Evolutionary conservation across 2,113 vertebrate genomes (phyloP).

Genomic region (Suricata suricatta): DNA sequence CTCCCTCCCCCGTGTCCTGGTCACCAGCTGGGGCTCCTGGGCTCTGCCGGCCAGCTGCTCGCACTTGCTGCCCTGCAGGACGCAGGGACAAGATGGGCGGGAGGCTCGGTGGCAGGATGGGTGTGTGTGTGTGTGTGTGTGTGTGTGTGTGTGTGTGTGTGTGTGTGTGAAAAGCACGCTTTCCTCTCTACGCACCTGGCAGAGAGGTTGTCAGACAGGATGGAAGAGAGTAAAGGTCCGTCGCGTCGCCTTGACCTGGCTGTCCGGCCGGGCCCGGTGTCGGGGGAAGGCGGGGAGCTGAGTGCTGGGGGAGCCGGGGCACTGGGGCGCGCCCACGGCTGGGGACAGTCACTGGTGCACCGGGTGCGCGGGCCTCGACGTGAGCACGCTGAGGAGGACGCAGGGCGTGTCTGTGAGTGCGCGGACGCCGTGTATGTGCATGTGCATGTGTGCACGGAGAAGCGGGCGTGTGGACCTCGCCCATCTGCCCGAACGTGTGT

Average conservation of each 20-base stretch:
- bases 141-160: no score
- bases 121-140: no score
- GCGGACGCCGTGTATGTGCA: fast-evolving
- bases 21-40: constrained; percentile 6
- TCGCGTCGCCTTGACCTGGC: not conserved
- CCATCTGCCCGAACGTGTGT: not conserved
- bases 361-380: not conserved
- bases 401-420: no score
- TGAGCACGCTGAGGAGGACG: not conserved
- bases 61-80: not conserved
- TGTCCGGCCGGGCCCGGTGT: not conserved
- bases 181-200: not conserved
- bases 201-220: not conserved
- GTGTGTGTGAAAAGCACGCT: not conserved
- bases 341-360: not conserved
- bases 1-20: not conserved
- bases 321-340: not conserved
- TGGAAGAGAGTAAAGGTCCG: not conserved
- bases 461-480: not conserved
- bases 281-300: not conserved
- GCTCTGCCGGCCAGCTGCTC: not conserved
- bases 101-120: not conserved
- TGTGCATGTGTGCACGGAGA: not conserved
- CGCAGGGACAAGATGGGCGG: not conserved
- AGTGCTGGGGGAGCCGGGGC: not conserved